phyloP scores from a whole-genome alignment of 2,888 invertebrate species.

The Dastarcus helophoroides region DNA sequence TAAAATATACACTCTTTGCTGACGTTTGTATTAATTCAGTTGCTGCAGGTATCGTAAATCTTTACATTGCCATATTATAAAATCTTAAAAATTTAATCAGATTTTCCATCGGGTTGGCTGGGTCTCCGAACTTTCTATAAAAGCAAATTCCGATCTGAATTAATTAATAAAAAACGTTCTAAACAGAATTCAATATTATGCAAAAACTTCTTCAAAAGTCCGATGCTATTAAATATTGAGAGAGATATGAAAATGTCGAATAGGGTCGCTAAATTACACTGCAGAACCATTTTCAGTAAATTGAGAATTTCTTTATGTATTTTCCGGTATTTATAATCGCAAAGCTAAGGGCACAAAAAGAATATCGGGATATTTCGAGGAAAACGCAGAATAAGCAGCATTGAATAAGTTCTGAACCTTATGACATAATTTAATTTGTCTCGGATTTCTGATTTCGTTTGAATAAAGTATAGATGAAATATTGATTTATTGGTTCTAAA shows the following conservation, averaged over 20 bases:
- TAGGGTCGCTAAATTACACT: background rate
- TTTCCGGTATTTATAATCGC: constrained; percentile 1
- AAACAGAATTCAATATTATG: constrained; percentile 1
- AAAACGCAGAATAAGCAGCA: constrained; percentile 1
- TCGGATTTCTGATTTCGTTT: too few species aligned
- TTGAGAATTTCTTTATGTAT: constrained; percentile 1
- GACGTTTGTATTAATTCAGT: too few species aligned
- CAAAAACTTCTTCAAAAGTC: background rate
- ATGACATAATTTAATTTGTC: too few species aligned
- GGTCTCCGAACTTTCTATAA: background rate
- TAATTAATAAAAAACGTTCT: background rate
- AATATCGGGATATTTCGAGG: background rate
- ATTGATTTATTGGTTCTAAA: too few species aligned
- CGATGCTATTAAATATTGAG: constrained; percentile 1
- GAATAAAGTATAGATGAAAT: background rate
- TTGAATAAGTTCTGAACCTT: too few species aligned
- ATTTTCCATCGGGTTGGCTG: too few species aligned
- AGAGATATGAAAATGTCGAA: background rate
- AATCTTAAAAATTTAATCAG: too few species aligned
- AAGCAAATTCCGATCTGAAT: background rate
- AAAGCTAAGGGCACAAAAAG: background rate
- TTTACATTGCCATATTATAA: too few species aligned
- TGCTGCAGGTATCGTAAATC: too few species aligned
- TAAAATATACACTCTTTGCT: too few species aligned
- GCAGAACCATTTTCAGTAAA: constrained; percentile 1